Percentiles rank a stretch among this genome's conserved stretches.
Conservation (phyloP, 2,113 vertebrate species). For the Uropsilus gracilis region DNA sequence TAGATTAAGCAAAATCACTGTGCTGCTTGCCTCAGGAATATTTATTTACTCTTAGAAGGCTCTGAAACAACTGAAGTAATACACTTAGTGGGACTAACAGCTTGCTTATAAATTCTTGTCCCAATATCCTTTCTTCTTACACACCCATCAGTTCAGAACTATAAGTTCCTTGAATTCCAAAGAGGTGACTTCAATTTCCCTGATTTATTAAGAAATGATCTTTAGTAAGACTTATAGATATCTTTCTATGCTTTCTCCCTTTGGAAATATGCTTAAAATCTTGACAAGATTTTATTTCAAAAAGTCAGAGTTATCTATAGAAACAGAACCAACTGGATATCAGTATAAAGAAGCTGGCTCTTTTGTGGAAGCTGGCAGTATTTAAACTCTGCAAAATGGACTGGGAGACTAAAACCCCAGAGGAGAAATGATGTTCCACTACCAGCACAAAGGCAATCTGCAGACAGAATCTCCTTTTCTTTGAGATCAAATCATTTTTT, state of each 20-base stretch:
- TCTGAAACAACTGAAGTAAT: not conserved
- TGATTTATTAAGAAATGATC: not conserved
- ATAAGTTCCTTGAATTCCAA: not conserved
- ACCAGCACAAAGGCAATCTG: not conserved
- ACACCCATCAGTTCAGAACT: not conserved
- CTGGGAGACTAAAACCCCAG: not conserved
- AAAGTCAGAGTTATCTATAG: not conserved
- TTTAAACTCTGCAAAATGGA: not conserved
- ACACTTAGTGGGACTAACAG: not conserved
- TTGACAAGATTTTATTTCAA: not conserved
- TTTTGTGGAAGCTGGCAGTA: not conserved
- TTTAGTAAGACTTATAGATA: not conserved
- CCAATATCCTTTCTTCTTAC: not conserved
- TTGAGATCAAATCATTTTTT: not conserved
- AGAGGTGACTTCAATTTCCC: not conserved
- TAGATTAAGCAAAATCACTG: not conserved
- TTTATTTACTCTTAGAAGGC: not conserved
- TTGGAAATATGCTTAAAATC: not conserved
- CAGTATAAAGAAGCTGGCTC: too few relatives aligned
- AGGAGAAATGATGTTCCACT: fast-evolving
- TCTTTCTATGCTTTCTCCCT: not conserved
- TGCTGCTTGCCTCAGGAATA: not conserved
- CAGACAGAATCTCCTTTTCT: not conserved
- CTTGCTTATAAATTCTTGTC: fast-evolving
- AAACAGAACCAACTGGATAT: not conserved